Conservation (phyloP, 2,797 vertebrate species). For the Acridotheres tristis region DNA sequence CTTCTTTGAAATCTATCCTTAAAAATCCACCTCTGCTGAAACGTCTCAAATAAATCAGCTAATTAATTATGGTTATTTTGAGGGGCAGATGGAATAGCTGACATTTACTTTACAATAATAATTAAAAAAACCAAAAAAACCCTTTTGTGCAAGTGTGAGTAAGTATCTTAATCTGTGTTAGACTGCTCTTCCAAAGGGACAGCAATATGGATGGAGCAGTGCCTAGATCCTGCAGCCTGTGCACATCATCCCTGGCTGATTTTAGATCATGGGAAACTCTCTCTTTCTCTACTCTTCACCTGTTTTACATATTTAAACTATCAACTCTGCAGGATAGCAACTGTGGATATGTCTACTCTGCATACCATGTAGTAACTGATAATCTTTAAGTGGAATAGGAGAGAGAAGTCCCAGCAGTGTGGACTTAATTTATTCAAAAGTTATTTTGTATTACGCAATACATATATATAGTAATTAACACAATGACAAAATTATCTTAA, state of each 20-base stretch:
- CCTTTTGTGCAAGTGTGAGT: neutral
- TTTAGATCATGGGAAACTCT: neutral
- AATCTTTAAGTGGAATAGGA: neutral
- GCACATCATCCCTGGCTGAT: neutral
- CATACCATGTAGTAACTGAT: neutral
- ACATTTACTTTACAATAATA: constrained; percentile 56
- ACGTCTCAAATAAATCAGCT: constrained; percentile 40
- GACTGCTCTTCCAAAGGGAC: neutral
- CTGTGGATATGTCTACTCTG: neutral
- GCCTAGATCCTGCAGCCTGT: neutral
- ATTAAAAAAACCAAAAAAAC: neutral
- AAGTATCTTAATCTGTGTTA: constrained; percentile 23
- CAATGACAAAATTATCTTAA: neutral
- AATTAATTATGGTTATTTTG: constrained; percentile 60
- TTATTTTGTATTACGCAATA: neutral
- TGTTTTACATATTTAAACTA: neutral
- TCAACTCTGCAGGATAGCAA: neutral
- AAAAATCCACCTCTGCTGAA: constrained; percentile 54
- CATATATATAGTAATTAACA: neutral
- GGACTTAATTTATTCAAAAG: neutral
- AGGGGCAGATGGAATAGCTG: constrained; percentile 63
- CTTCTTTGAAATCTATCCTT: constrained; percentile 52
- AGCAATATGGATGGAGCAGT: neutral
- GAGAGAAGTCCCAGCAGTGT: neutral
- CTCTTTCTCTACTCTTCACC: neutral